Conservation (phyloP, 2,888 invertebrate species). For the Microctonus aethiopoides region DNA sequence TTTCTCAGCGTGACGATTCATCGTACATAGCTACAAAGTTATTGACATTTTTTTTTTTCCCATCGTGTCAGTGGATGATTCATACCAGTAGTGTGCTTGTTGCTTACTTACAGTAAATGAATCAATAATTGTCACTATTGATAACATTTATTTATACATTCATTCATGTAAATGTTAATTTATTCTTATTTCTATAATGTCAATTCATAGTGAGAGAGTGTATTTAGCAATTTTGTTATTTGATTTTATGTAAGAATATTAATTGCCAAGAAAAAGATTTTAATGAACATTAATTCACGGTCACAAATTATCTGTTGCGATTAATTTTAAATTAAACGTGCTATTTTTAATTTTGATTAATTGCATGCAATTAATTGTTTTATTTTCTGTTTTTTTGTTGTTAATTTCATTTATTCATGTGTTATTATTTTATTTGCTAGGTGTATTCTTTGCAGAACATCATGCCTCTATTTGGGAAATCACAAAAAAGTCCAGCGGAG, state of each 20-base stretch:
- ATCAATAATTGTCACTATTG: slow-evolving; percentile 10
- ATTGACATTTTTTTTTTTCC: slow-evolving; percentile 22
- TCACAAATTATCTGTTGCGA: too few relatives aligned
- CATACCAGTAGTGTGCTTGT: slow-evolving; percentile 12
- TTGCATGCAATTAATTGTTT: too few relatives aligned
- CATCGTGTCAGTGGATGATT: slow-evolving; percentile 7
- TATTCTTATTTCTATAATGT: too few relatives aligned
- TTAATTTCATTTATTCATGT: neutral
- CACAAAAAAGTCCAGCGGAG: slow-evolving; percentile 97
- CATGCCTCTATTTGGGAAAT: slow-evolving; percentile 98
- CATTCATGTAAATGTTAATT: neutral
- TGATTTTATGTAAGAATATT: too few relatives aligned
- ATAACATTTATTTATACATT: neutral
- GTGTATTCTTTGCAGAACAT: slow-evolving; percentile 52
- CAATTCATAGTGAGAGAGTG: too few relatives aligned
- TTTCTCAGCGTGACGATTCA: neutral
- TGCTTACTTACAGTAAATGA: slow-evolving; percentile 2
- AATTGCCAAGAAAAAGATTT: too few relatives aligned
- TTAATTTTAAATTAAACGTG: too few relatives aligned
- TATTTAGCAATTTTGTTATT: too few relatives aligned
- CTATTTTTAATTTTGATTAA: too few relatives aligned
- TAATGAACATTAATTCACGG: too few relatives aligned
- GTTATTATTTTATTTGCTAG: slow-evolving; percentile 38
- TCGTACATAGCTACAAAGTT: neutral
- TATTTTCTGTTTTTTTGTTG: too few relatives aligned